These are phyloP conservation scores for Cyprinodon brontotheroides DNA, from an alignment of 2,113 vertebrate species.

Conservation along the genomic window DNA sequence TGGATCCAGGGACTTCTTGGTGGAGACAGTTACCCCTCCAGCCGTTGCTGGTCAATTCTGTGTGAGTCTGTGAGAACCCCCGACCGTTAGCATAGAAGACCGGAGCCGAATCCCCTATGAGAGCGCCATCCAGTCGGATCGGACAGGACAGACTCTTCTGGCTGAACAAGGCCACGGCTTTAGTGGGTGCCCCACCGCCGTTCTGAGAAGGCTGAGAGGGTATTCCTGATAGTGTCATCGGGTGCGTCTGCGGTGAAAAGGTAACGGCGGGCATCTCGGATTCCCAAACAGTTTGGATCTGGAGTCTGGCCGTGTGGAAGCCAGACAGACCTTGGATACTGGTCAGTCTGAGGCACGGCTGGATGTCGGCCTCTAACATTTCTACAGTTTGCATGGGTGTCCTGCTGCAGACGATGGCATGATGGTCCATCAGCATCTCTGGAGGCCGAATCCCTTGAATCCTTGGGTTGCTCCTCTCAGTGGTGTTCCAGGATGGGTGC, in stretches of 20 bases:
- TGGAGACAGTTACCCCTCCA: constrained; percentile 64
- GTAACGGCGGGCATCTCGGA: constrained; percentile 24
- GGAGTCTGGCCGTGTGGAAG: constrained; percentile 71
- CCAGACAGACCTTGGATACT: constrained; percentile 69
- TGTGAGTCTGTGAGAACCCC: constrained; percentile 64
- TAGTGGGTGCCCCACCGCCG: constrained; percentile 55
- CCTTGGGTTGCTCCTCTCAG: constrained; percentile 51
- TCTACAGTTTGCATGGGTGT: constrained; percentile 27
- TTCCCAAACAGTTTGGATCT: constrained; percentile 67
- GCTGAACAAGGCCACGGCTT: constrained; percentile 75
- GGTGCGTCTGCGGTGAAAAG: constrained; percentile 44
- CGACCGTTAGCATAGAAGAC: constrained; percentile 64
- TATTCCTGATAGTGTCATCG: constrained; percentile 70
- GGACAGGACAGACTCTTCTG: constrained; percentile 73
- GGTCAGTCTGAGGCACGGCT: constrained; percentile 69
- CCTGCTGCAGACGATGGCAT: constrained; percentile 38
- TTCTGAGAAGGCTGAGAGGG: constrained; percentile 73
- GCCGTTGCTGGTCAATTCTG: constrained; percentile 65
- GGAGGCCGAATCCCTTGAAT: constrained; percentile 70
- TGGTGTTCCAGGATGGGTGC: constrained; percentile 69
- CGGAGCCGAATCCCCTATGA: constrained; percentile 73
- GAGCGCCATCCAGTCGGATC: constrained; percentile 62
- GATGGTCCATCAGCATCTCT: constrained; percentile 45
- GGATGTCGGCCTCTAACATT: constrained; percentile 21
- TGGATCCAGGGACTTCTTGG: constrained; percentile 11